phyloP scores from a whole-genome alignment of 2,113 vertebrate species.

The Lagopus muta region DNA sequence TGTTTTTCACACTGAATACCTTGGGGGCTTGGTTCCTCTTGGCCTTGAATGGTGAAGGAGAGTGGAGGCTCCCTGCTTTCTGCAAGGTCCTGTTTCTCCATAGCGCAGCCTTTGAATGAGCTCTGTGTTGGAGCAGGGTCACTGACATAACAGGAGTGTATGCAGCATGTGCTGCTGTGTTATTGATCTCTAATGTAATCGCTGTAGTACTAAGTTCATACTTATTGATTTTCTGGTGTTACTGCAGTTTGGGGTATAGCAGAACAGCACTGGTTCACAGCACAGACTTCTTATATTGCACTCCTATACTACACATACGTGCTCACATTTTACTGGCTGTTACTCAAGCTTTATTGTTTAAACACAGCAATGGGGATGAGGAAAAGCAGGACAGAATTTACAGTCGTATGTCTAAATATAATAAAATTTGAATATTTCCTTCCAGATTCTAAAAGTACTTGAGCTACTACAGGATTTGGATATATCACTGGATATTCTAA shows the following conservation, averaged over 20 bases:
- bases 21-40: not conserved
- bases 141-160: not conserved
- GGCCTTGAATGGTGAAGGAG: not conserved
- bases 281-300: not conserved
- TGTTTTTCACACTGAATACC: not conserved
- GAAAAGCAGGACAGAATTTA: not conserved
- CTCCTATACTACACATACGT: not conserved
- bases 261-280: not conserved
- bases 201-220: not conserved
- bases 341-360: not conserved
- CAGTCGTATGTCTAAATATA: not conserved
- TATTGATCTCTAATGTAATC: not conserved
- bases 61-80: not conserved
- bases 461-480: conserved; percentile 83
- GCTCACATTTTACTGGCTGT: not conserved
- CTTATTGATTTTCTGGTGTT: not conserved
- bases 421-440: not conserved
- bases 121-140: not conserved
- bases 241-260: not conserved
- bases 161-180: not conserved
- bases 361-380: not conserved
- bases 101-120: not conserved
- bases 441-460: conserved; percentile 84
- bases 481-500: conserved; percentile 84
- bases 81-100: not conserved